Percentiles rank a stretch among this genome's conserved stretches.
These are phyloP conservation scores for Grapholita molesta DNA, from an alignment of 1,140 invertebrate species.

Conservation along the genomic window DNA sequence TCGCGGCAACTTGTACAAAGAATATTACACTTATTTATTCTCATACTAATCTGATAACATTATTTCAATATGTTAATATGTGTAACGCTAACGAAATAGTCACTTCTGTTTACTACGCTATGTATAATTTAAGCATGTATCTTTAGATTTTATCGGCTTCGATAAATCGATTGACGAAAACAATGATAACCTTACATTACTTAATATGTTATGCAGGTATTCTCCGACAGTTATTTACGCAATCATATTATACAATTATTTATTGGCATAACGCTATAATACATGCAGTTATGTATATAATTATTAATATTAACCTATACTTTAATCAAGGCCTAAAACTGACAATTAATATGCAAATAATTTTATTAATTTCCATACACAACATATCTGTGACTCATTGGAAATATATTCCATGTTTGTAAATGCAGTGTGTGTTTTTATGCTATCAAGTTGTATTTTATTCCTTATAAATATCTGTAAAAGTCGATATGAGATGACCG, in stretches of 20 bases:
- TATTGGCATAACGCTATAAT: background rate
- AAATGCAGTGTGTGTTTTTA: background rate
- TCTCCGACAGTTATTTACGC: background rate
- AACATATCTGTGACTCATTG: background rate
- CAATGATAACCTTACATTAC: slow-evolving; percentile 21
- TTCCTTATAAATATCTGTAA: background rate
- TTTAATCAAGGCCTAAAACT: slow-evolving; percentile 10
- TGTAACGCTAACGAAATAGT: slow-evolving; percentile 31
- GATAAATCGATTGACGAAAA: slow-evolving; percentile 40
- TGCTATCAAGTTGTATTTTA: slow-evolving; percentile 5
- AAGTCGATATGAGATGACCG: background rate
- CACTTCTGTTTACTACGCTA: slow-evolving; percentile 33
- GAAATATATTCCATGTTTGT: background rate
- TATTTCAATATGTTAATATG: slow-evolving; percentile 29
- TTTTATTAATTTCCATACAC: background rate
- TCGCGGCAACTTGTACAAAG: slow-evolving; percentile 49
- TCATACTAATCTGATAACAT: slow-evolving; percentile 38
- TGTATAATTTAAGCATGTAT: slow-evolving; percentile 34
- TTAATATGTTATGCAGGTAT: slow-evolving; percentile 3
- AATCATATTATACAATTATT: background rate
- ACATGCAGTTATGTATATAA: background rate
- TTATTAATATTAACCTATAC: background rate
- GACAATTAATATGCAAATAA: background rate
- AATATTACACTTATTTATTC: slow-evolving; percentile 38
- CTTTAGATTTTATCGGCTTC: slow-evolving; percentile 29